phyloP scores from a whole-genome alignment of 2,797 vertebrate species.

The Catharus ustulatus region DNA sequence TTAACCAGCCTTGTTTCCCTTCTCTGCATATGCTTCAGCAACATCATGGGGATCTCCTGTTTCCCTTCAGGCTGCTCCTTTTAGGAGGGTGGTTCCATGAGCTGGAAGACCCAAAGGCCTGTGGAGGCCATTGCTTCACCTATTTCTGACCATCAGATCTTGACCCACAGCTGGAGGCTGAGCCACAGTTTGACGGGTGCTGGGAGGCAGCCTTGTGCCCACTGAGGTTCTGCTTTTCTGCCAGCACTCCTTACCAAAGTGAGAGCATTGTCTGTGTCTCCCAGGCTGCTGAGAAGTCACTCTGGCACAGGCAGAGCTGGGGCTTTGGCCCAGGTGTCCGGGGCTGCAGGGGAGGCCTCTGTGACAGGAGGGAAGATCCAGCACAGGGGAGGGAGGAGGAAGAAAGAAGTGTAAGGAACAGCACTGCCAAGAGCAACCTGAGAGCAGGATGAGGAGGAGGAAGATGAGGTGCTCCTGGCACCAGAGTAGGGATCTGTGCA shows the following conservation, averaged over 20 bases:
- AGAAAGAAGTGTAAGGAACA: not conserved
- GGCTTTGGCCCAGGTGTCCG: not conserved
- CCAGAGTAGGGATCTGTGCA: too few species aligned
- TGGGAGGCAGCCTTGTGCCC: not conserved
- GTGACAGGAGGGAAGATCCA: not conserved
- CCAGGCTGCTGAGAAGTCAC: not conserved
- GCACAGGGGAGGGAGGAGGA: not conserved
- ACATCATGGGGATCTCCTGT: too few species aligned
- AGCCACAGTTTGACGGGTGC: not conserved
- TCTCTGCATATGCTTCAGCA: not conserved
- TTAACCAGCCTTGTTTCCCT: not conserved
- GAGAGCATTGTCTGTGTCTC: not conserved
- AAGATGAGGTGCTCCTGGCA: not conserved
- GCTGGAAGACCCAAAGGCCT: not conserved
- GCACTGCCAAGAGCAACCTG: not conserved
- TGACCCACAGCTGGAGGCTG: not conserved
- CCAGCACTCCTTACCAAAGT: not conserved
- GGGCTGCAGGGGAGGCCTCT: not conserved
- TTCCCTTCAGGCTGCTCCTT: not conserved
- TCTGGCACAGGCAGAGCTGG: not conserved
- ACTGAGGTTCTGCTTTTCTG: not conserved
- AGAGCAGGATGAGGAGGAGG: not conserved
- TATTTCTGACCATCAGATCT: not conserved
- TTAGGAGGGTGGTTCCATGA: not conserved
- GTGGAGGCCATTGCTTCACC: accelerated